Evolutionary conservation across 2,797 vertebrate genomes (phyloP).

Genomic region (Coendou prehensilis): DNA sequence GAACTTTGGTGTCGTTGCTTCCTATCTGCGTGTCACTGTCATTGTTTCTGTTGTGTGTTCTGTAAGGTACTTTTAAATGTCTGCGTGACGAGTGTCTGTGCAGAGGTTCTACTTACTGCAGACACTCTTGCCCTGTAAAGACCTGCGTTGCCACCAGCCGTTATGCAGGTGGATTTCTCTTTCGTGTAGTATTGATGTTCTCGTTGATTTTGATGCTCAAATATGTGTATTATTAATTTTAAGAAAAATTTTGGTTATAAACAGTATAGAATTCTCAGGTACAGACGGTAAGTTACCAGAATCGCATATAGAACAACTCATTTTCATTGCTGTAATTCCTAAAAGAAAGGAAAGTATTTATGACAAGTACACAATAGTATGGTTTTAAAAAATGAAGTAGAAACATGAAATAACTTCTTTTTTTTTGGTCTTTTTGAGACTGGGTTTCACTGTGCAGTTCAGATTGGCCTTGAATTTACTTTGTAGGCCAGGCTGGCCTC

Average conservation of each 20-base stretch:
- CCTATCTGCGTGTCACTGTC: neutral
- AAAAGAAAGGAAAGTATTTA: neutral
- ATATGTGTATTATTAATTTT: neutral
- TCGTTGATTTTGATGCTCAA: conserved; percentile 33
- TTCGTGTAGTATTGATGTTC: neutral
- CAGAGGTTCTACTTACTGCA: neutral
- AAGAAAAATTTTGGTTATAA: neutral
- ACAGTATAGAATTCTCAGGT: neutral
- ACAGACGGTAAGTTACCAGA: neutral
- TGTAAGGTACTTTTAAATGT: neutral
- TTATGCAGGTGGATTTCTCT: neutral
- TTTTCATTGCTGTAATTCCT: conserved; percentile 13
- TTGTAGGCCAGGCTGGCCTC: neutral
- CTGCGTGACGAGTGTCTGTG: neutral
- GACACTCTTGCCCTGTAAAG: neutral
- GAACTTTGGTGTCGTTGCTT: neutral
- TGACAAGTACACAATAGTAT: neutral
- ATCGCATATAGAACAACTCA: neutral
- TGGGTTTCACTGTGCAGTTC: neutral
- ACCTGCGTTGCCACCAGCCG: neutral
- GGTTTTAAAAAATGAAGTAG: conserved; percentile 52
- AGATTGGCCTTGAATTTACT: neutral
- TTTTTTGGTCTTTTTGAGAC: neutral
- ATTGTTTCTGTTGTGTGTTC: neutral
- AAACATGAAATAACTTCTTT: neutral